phyloP scores from a whole-genome alignment of 2,888 invertebrate species.

The Aphodius granarius region DNA sequence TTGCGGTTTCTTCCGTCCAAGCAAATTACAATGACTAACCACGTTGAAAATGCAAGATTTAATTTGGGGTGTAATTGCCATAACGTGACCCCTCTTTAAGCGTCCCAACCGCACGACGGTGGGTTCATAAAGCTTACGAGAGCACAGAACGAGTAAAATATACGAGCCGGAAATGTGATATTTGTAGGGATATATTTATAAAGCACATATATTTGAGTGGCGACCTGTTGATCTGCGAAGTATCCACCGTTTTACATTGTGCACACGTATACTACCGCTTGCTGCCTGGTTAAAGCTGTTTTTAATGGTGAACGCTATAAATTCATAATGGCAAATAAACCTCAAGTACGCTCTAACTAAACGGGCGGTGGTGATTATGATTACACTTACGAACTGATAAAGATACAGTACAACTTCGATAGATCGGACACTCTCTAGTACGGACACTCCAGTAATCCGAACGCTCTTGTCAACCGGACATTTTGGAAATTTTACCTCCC shows the following conservation, averaged over 20 bases:
- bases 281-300: neutral
- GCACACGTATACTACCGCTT: neutral
- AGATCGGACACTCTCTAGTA: too few species aligned
- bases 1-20: neutral
- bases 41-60: neutral
- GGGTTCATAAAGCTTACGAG: neutral
- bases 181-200: neutral
- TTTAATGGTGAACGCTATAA: neutral
- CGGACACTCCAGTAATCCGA: too few species aligned
- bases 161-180: neutral
- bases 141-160: neutral
- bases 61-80: neutral
- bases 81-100: neutral
- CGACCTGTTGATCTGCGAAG: conserved; percentile 1
- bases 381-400: neutral
- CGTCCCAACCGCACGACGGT: neutral
- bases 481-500: too few species aligned
- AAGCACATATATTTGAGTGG: conserved; percentile 10
- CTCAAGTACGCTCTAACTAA: neutral
- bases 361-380: neutral
- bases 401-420: too few species aligned
- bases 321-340: neutral
- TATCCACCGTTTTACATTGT: neutral
- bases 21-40: neutral
- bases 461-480: too few species aligned